Base-by-base conservation (phyloP, 2,797 vertebrate genomes). In the Arremon aurantiirostris region DNA sequence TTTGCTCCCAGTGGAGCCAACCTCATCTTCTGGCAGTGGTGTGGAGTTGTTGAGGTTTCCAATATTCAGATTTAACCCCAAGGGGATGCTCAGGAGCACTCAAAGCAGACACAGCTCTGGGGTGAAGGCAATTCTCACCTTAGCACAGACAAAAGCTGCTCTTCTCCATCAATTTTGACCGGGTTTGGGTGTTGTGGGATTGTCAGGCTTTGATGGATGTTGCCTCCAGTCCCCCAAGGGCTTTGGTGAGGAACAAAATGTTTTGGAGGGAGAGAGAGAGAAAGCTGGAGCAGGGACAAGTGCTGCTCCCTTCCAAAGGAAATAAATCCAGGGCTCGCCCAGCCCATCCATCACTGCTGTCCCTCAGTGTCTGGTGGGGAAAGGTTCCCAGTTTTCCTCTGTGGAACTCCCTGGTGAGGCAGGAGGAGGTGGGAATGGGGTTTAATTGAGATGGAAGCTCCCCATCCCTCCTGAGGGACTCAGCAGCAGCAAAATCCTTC, bases 161-260 rank as follows among this genome's bases (percentile, higher is more conserved):
- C 32, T 22, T 75, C 41, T 79, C 53, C 30, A 59, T 64, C 79
- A 8, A 3, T 57, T 37, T 1, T 10, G 9, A 27, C 26, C 47
- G 9, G 41, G 10, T 32, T 55, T 44, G 82, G 82, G 23, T 65
- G 7, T 14, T 69, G 46, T 35, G 27, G 60, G 50, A 37, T 10
- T 10, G 86, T 35, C 77, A 71, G 59, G 21, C 4, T 79, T 63
- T 79, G 77, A 82, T 55, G 66, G 75, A 79, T 94, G 44, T 9
- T 46, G 66, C 60, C 47, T 65, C 46, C 14, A 1, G 18, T 46
- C 63, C 52, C 72, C 59, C 68, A 59, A 47, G 63, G 86, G 80
- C 55, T 96, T 83, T 14, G 34, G 61, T 71, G 70, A 86, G 66
- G 47, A 84, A 47, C 55, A 84, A 69, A 88, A 75, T 86, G 83